Evolutionary conservation across 1,140 invertebrate genomes (phyloP).

Genomic region (Copidosoma floridanum): DNA sequence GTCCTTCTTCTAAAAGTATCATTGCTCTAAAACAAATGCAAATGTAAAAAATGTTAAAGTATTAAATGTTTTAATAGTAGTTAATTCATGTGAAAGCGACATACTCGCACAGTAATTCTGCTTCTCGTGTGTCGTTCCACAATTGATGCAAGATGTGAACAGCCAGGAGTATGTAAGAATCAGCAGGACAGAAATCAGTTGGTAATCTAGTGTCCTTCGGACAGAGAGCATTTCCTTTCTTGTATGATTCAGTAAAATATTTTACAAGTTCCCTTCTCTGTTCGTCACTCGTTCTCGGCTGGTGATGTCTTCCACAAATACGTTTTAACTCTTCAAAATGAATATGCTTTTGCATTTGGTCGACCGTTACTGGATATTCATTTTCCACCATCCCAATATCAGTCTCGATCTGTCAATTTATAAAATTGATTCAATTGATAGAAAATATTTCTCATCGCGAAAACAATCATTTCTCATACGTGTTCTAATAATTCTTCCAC

Average conservation of each 20-base stretch:
- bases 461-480: slow-evolving; percentile 28
- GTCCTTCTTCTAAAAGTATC: slow-evolving; percentile 56
- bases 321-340: slow-evolving; percentile 68
- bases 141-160: slow-evolving; percentile 75
- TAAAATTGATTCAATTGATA: slow-evolving; percentile 7
- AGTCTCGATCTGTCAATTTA: slow-evolving; percentile 43
- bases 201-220: slow-evolving; percentile 55
- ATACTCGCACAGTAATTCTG: slow-evolving; percentile 58
- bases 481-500: slow-evolving; percentile 48
- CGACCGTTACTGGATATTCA: slow-evolving; percentile 42
- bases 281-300: slow-evolving; percentile 39
- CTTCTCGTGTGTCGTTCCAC: slow-evolving; percentile 61
- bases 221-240: slow-evolving; percentile 47
- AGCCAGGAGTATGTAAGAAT: slow-evolving; percentile 76
- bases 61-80: not conserved
- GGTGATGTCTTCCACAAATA: slow-evolving; percentile 64
- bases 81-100: not conserved
- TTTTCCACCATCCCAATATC: slow-evolving; percentile 44
- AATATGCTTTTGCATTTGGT: slow-evolving; percentile 73
- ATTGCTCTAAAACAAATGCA: slow-evolving; percentile 45
- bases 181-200: slow-evolving; percentile 66
- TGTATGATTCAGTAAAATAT: slow-evolving; percentile 46
- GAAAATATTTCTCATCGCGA: not conserved
- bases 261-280: slow-evolving; percentile 43
- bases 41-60: no score